Conservation (phyloP, 2,888 invertebrate genomes). For the Galeruca laticollis region DNA sequence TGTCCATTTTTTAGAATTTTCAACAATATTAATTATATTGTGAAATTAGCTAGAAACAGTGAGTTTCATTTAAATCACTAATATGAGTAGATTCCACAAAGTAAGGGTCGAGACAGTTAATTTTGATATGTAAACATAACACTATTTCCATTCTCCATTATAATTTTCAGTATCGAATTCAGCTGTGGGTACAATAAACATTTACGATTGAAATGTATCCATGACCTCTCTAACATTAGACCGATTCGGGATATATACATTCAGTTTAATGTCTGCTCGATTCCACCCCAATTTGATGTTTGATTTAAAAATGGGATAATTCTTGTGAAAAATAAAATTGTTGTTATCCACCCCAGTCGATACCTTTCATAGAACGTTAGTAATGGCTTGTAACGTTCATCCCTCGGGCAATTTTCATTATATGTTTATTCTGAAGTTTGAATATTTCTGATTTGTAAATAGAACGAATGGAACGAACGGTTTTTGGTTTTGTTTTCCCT, state of each 20-base stretch:
- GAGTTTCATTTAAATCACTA: too few species aligned
- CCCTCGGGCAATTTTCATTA: background rate
- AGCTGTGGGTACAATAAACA: background rate
- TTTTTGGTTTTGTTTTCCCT: background rate
- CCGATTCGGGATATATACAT: slow-evolving; percentile 7
- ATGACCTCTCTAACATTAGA: slow-evolving; percentile 12
- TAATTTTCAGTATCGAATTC: too few species aligned
- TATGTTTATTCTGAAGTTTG: slow-evolving; percentile 9
- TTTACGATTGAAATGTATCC: background rate
- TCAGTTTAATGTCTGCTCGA: slow-evolving; percentile 18
- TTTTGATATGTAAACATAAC: too few species aligned
- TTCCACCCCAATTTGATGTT: slow-evolving; percentile 36
- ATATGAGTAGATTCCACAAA: too few species aligned
- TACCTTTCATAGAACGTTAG: slow-evolving; percentile 11
- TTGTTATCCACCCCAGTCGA: slow-evolving; percentile 19
- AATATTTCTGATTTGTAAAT: background rate
- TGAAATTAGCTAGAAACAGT: too few species aligned
- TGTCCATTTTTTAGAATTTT: too few species aligned
- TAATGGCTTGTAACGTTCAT: slow-evolving; percentile 13
- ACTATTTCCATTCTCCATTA: too few species aligned
- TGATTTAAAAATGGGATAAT: slow-evolving; percentile 39
- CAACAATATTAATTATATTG: too few species aligned
- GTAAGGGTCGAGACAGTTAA: too few species aligned
- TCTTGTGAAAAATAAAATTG: slow-evolving; percentile 36
- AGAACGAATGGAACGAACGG: background rate